Evolutionary conservation across 2,113 vertebrate species (phyloP).

Genomic region (Miniopterus natalensis): DNA sequence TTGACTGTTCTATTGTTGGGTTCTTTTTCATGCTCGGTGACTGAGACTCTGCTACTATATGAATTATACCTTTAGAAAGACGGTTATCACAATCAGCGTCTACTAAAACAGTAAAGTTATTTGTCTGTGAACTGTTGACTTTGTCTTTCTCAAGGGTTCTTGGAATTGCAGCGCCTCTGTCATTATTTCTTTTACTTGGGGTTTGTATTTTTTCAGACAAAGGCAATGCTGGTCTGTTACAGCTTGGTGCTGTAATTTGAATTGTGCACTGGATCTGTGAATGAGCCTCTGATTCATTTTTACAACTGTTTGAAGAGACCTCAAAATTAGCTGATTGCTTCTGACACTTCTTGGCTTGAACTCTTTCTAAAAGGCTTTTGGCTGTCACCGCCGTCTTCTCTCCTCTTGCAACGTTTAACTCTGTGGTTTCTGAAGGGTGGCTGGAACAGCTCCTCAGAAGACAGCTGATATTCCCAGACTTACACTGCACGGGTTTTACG

Average conservation of each 20-base stretch:
- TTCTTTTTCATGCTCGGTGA: conserved; percentile 76
- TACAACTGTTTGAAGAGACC: conserved; percentile 73
- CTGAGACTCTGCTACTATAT: conserved; percentile 74
- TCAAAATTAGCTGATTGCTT: conserved; percentile 62
- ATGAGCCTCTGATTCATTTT: conserved; percentile 74
- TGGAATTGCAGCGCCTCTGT: conserved; percentile 69
- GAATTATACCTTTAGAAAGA: conserved; percentile 84
- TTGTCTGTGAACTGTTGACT: conserved; percentile 67
- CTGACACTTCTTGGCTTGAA: conserved; percentile 85
- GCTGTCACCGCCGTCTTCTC: conserved; percentile 83
- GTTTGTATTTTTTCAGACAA: conserved; percentile 90
- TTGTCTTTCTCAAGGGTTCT: conserved; percentile 68
- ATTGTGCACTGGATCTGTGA: conserved; percentile 75
- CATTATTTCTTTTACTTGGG: conserved; percentile 83
- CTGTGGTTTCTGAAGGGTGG: conserved; percentile 71
- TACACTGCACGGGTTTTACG: conserved; percentile 27
- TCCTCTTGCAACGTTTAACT: conserved; percentile 39
- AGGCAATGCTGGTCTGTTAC: conserved; percentile 83
- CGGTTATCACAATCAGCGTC: conserved; percentile 75
- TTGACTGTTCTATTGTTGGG: conserved; percentile 80
- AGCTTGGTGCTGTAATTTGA: conserved; percentile 68
- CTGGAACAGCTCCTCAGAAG: conserved; percentile 57
- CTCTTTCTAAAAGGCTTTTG: conserved; percentile 86
- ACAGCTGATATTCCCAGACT: conserved; percentile 46
- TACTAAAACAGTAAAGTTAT: conserved; percentile 63